Percentiles rank a stretch among this genome's conserved stretches.
Conservation (phyloP, 1,140 invertebrate species). For the Acarapis woodi region DNA sequence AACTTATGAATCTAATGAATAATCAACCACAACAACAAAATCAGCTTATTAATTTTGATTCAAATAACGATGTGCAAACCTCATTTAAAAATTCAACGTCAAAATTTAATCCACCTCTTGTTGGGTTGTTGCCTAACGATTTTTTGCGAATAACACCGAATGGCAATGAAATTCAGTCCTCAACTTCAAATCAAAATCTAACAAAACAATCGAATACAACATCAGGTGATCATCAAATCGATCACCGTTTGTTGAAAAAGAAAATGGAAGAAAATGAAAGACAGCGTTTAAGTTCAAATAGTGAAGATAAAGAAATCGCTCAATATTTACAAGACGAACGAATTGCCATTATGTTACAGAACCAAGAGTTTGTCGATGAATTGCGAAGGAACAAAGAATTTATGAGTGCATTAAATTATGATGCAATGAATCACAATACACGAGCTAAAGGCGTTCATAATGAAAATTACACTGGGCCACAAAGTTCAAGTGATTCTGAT, state of each 20-base stretch:
- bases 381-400: slow-evolving; percentile 63
- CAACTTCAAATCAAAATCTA: no score
- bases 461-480: background rate
- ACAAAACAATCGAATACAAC: background rate
- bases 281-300: slow-evolving; percentile 14
- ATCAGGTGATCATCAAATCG: background rate
- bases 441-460: background rate
- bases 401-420: slow-evolving; percentile 38
- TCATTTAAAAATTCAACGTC: no score
- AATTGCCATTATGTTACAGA: slow-evolving; percentile 60
- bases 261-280: slow-evolving; percentile 20
- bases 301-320: slow-evolving; percentile 22
- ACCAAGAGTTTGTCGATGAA: slow-evolving; percentile 70
- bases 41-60: no score
- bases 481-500: slow-evolving; percentile 26
- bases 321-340: slow-evolving; percentile 39
- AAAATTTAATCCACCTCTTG: slow-evolving; percentile 48
- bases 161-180: background rate
- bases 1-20: no score
- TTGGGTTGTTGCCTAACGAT: slow-evolving; percentile 44
- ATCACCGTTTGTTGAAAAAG: slow-evolving; percentile 2
- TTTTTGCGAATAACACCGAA: slow-evolving; percentile 31
- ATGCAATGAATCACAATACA: background rate
- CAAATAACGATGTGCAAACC: no score
- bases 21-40: no score